Evolutionary conservation across 2,113 vertebrate species (phyloP).

Genomic region (Stegastes partitus): DNA sequence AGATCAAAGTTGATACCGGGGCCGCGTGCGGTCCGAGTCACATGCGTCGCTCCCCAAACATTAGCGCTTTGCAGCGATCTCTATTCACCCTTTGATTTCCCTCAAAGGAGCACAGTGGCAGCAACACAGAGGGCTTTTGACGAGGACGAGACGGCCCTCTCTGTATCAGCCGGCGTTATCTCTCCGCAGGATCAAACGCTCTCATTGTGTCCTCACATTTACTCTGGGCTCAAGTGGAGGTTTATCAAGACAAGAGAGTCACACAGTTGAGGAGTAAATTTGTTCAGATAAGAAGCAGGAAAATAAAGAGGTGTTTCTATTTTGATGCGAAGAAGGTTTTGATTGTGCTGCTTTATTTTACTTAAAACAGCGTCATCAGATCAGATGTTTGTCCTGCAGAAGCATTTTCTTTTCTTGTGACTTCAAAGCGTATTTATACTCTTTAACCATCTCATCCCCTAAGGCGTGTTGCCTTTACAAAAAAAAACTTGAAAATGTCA

Average conservation of each 20-base stretch:
- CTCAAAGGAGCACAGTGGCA: conserved; percentile 9
- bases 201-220: conserved; percentile 24
- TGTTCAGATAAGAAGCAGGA: conserved; percentile 18
- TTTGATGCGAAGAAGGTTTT: conserved; percentile 14
- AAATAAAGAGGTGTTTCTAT: too few relatives aligned
- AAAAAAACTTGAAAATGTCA: too few relatives aligned
- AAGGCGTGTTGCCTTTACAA: too few relatives aligned
- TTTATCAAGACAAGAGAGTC: conserved; percentile 31
- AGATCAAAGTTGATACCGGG: conserved; percentile 64
- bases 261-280: conserved; percentile 8
- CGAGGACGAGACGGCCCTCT: conserved; percentile 21
- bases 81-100: conserved; percentile 36
- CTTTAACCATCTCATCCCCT: neutral
- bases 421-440: neutral
- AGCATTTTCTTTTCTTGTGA: conserved; percentile 9
- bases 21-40: conserved; percentile 46
- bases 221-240: conserved; percentile 29
- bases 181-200: conserved; percentile 28
- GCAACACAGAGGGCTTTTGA: conserved; percentile 43
- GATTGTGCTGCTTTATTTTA: conserved; percentile 6
- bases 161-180: conserved; percentile 21
- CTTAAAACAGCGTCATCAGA: conserved; percentile 24
- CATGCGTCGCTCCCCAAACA: conserved; percentile 55
- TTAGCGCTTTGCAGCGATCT: conserved; percentile 42
- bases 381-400: conserved; percentile 30